phyloP scores from a whole-genome alignment of 2,888 invertebrate genomes.

The Tineola bisselliella region DNA sequence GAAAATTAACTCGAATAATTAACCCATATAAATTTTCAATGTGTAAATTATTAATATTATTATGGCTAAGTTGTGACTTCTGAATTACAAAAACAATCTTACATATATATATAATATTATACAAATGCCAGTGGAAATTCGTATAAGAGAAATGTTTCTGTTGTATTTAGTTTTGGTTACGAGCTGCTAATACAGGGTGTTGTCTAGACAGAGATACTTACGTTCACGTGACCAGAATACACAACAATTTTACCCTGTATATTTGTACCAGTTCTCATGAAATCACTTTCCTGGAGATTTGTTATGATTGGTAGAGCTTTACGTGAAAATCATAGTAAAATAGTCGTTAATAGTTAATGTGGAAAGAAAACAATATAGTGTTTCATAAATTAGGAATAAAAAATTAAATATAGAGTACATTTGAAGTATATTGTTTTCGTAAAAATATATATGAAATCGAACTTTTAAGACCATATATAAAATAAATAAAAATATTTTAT shows the following conservation, averaged over 20 bases:
- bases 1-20: too few species aligned
- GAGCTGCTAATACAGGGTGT: background rate
- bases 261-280: constrained; percentile 1
- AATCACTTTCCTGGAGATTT: constrained; percentile 4
- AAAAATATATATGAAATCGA: too few species aligned
- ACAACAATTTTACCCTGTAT: background rate
- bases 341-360: background rate
- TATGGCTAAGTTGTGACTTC: too few species aligned
- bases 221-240: constrained; percentile 6
- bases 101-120: too few species aligned
- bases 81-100: too few species aligned
- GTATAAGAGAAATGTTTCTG: background rate
- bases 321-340: background rate
- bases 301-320: background rate
- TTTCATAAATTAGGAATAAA: background rate
- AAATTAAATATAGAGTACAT: background rate
- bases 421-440: too few species aligned
- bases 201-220: background rate
- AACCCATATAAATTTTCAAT: too few species aligned
- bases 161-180: constrained; percentile 4
- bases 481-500: too few species aligned
- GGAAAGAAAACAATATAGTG: background rate
- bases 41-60: too few species aligned
- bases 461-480: too few species aligned
- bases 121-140: too few species aligned